phyloP scores from a whole-genome alignment of 92 coral and sea anemone genomes.

The Porites divaricata region DNA sequence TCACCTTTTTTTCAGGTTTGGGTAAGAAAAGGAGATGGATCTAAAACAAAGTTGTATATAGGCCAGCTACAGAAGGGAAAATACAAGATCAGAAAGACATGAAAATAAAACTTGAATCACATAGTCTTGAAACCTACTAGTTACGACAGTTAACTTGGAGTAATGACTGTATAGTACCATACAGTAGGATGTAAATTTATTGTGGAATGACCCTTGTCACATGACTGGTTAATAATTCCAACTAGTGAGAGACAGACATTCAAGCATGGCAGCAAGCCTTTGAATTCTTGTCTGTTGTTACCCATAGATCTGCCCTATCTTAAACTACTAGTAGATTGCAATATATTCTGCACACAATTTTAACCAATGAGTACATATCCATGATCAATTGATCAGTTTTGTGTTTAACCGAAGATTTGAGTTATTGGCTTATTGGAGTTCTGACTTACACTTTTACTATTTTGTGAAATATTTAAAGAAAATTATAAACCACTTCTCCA shows the following conservation, averaged over 20 bases:
- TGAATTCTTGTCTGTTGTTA: no score
- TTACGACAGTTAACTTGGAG: background rate
- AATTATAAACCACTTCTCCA: no score
- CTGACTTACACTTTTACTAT: no score
- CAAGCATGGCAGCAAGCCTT: background rate
- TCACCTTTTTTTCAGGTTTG: conserved; percentile 69
- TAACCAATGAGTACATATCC: no score
- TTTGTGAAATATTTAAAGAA: no score
- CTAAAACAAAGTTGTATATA: conserved; percentile 92
- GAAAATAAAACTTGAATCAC: conserved; percentile 93
- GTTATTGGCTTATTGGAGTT: no score
- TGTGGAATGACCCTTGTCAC: background rate
- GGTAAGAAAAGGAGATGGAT: conserved; percentile 92
- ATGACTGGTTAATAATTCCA: background rate
- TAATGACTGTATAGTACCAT: background rate
- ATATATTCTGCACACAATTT: no score
- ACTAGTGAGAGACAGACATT: background rate
- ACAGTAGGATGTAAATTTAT: conserved; percentile 29
- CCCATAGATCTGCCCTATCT: no score
- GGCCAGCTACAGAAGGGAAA: conserved; percentile 99
- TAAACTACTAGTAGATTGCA: no score
- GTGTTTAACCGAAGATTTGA: no score
- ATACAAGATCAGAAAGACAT: conserved; percentile 82
- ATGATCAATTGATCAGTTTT: no score
- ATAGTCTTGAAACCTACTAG: conserved; percentile 37